Percentiles rank a stretch among this genome's conserved stretches.
phyloP scores from a whole-genome alignment of 2,888 invertebrate species.

The Dascillus cervinus region DNA sequence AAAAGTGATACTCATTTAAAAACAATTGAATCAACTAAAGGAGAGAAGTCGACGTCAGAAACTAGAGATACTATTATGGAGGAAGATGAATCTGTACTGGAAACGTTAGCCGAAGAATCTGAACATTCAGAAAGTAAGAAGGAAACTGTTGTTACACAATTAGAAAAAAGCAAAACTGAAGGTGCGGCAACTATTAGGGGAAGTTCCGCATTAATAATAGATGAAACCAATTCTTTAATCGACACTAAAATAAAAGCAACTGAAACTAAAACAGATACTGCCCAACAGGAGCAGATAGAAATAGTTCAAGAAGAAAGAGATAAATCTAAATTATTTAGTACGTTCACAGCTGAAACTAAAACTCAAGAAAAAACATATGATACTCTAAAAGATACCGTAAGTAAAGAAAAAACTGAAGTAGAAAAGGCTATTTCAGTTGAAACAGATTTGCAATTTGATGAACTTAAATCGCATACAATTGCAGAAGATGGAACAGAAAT shows the following conservation, averaged over 20 bases:
- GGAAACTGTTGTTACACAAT: slow-evolving; percentile 23
- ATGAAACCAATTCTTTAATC: slow-evolving; percentile 8
- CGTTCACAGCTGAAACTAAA: slow-evolving; percentile 16
- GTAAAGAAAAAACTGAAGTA: slow-evolving; percentile 12
- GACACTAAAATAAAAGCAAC: slow-evolving; percentile 15
- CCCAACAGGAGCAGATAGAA: slow-evolving; percentile 8
- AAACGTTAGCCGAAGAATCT: slow-evolving; percentile 21
- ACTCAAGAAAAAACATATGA: slow-evolving; percentile 16
- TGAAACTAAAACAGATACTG: slow-evolving; percentile 12
- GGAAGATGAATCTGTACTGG: slow-evolving; percentile 30
- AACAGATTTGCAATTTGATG: slow-evolving; percentile 21
- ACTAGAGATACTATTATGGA: slow-evolving; percentile 28
- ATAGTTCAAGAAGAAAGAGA: slow-evolving; percentile 15
- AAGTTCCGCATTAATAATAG: slow-evolving; percentile 11
- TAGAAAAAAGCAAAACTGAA: slow-evolving; percentile 17
- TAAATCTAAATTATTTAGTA: slow-evolving; percentile 14
- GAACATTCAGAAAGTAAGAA: slow-evolving; percentile 14
- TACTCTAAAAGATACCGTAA: slow-evolving; percentile 12
- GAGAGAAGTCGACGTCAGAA: slow-evolving; percentile 30
- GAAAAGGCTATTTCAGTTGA: slow-evolving; percentile 23
- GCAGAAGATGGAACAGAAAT: slow-evolving; percentile 22
- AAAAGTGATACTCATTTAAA: slow-evolving; percentile 28
- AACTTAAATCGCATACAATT: slow-evolving; percentile 25
- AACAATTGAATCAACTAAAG: slow-evolving; percentile 27
- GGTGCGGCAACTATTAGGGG: slow-evolving; percentile 12